A percentile compares a stretch with the other conserved stretches of the same genome.
Evolutionary conservation across 2,888 invertebrate species (phyloP).

Genomic region (Osedax fenrisi): DNA sequence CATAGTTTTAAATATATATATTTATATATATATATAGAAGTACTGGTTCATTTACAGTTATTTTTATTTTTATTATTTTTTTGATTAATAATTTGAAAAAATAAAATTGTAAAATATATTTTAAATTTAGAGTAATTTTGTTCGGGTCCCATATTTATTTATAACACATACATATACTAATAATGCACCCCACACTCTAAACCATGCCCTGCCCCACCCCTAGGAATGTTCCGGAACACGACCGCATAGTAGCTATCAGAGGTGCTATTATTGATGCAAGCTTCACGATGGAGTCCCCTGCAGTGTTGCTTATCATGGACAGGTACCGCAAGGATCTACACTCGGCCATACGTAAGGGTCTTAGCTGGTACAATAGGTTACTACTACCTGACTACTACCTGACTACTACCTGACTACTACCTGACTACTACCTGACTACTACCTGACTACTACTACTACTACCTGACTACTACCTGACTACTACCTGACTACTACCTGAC

Average conservation of each 20-base stretch:
- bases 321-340: slow-evolving; percentile 66
- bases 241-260: slow-evolving; percentile 58
- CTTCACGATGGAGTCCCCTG: slow-evolving; percentile 59
- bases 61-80: too few species aligned
- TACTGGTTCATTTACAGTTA: too few species aligned
- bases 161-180: too few species aligned
- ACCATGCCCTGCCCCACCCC: not conserved
- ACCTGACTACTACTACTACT: slow-evolving; percentile 2
- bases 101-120: too few species aligned
- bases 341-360: slow-evolving; percentile 62
- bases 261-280: slow-evolving; percentile 71
- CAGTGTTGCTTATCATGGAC: slow-evolving; percentile 69
- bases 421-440: not conserved
- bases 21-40: too few species aligned
- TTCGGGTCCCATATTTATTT: too few species aligned
- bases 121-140: too few species aligned
- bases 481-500: not conserved
- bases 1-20: too few species aligned
- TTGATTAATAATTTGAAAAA: too few species aligned
- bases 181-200: too few species aligned
- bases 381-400: not conserved
- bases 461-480: not conserved
- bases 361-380: slow-evolving; percentile 55
- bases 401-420: too few species aligned
- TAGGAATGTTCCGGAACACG: slow-evolving; percentile 70